Evolutionary conservation across 2,113 vertebrate genomes (phyloP).

Genomic region (Ptychochromis oligacanthus): DNA sequence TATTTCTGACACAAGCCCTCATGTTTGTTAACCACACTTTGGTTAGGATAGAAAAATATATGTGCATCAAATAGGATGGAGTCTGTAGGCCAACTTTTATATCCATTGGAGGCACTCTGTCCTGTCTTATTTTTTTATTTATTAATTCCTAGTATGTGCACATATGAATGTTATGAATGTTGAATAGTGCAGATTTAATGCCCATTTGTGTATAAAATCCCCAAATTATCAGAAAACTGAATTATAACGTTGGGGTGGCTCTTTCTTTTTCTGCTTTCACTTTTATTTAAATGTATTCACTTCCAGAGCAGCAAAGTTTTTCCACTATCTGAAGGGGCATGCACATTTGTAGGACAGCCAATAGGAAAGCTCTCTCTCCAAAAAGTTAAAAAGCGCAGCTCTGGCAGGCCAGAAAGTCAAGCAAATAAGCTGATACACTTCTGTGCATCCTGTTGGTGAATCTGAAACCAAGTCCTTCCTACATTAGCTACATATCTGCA

Average conservation of each 20-base stretch:
- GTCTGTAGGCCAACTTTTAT: neutral
- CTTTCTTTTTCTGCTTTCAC: neutral
- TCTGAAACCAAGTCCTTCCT: neutral
- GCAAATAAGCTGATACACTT: neutral
- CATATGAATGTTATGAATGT: neutral
- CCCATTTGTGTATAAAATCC: slow-evolving; percentile 1
- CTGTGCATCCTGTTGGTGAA: neutral
- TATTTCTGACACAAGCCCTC: slow-evolving; percentile 27
- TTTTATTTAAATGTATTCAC: neutral
- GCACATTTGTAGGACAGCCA: neutral
- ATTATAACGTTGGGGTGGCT: neutral
- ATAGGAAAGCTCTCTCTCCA: too few relatives aligned
- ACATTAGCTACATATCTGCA: neutral
- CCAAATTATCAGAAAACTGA: neutral
- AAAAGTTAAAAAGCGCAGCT: neutral
- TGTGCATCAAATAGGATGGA: neutral
- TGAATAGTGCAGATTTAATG: neutral
- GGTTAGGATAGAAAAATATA: neutral
- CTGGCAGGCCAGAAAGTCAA: neutral
- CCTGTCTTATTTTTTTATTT: neutral
- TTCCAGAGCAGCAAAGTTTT: neutral
- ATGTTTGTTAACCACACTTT: neutral
- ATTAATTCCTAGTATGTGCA: neutral
- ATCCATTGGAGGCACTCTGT: neutral
- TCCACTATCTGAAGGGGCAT: too few relatives aligned